These are phyloP conservation scores for Philantomba maxwellii DNA, from an alignment of 2,113 vertebrate genomes.

Conservation along the genomic window DNA sequence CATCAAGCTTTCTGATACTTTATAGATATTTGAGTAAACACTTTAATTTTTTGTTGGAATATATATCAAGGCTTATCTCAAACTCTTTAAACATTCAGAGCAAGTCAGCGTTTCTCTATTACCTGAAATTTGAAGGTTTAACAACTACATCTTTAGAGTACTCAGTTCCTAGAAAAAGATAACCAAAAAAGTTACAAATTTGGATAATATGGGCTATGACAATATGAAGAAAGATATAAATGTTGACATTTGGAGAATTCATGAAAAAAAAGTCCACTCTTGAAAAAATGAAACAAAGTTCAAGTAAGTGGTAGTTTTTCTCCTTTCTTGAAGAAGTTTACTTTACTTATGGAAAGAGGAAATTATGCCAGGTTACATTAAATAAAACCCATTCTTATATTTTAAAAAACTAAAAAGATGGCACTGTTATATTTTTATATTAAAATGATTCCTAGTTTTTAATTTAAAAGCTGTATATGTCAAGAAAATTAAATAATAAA, in stretches of 20 bases:
- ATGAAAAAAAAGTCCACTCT: not conserved
- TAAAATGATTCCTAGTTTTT: not conserved
- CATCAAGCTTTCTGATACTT: not conserved
- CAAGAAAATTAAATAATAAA: not conserved
- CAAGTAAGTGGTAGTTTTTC: not conserved
- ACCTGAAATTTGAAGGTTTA: slow-evolving; percentile 4
- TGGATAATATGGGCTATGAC: not conserved
- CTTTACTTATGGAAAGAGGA: not conserved
- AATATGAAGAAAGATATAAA: not conserved
- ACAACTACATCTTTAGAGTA: not conserved
- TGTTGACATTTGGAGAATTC: not conserved
- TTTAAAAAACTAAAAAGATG: not conserved
- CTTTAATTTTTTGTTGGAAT: not conserved
- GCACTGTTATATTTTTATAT: not conserved
- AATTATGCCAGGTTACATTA: not conserved
- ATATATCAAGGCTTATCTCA: not conserved
- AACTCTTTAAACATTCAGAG: not conserved
- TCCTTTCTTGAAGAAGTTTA: not conserved
- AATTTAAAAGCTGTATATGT: not conserved
- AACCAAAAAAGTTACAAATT: not conserved
- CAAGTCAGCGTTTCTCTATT: not conserved
- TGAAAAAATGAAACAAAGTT: slow-evolving; percentile 13
- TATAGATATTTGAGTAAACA: not conserved
- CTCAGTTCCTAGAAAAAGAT: not conserved
- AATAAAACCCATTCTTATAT: not conserved